Percentiles rank a stretch among this genome's conserved stretches.
Evolutionary conservation across 2,113 vertebrate genomes (phyloP).

Genomic region (Gopherus flavomarginatus): DNA sequence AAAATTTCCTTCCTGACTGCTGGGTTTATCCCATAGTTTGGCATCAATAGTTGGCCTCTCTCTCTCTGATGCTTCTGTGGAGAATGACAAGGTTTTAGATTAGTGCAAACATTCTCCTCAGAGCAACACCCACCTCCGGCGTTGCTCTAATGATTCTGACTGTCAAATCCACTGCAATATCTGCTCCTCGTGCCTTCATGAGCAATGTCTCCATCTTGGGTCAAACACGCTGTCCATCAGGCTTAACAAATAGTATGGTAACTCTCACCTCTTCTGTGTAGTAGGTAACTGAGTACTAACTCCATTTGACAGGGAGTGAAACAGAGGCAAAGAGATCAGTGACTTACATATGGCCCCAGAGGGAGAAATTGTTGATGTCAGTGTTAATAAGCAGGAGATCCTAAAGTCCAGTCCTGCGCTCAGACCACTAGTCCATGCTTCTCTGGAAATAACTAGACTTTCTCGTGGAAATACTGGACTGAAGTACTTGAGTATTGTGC

Average conservation of each 20-base stretch:
- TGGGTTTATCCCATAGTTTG: neutral
- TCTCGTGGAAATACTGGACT: neutral
- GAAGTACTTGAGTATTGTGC: neutral
- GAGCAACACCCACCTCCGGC: neutral
- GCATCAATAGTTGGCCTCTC: neutral
- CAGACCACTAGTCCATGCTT: neutral
- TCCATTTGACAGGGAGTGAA: neutral
- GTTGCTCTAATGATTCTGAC: neutral
- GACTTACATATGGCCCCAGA: fast-evolving
- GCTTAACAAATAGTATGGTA: fast-evolving
- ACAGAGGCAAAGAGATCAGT: neutral
- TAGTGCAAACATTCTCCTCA: neutral
- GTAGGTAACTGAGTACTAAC: neutral
- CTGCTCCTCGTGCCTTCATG: neutral
- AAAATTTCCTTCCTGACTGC: neutral
- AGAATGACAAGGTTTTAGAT: neutral
- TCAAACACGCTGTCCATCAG: neutral
- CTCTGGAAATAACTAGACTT: neutral
- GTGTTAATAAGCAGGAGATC: neutral
- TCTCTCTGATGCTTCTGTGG: neutral
- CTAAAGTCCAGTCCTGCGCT: neutral
- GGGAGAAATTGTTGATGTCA: neutral
- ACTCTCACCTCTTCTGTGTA: neutral
- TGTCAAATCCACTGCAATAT: neutral
- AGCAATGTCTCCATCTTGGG: neutral